Percentiles rank a stretch among this genome's conserved stretches.
Evolutionary conservation across 2,888 invertebrate genomes (phyloP).

Genomic region (Phymatocera aterrima): DNA sequence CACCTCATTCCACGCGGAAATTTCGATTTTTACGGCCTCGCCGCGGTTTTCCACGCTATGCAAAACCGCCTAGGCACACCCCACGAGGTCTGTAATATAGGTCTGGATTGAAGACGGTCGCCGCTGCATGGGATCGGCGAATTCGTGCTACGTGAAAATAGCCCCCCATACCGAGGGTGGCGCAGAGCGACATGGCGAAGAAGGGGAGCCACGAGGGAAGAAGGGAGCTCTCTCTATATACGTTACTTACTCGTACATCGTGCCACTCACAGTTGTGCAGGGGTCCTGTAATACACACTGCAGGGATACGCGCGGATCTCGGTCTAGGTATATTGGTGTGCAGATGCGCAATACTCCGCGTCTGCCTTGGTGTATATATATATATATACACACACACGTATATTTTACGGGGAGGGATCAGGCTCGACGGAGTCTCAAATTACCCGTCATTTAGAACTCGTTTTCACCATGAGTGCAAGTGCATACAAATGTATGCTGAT

Average conservation of each 20-base stretch:
- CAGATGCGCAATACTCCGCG: background rate
- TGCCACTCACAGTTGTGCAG: constrained; percentile 44
- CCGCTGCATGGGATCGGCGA: background rate
- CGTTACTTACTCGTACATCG: constrained; percentile 31
- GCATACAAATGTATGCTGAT: constrained; percentile 68
- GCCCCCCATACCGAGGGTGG: constrained; percentile 7
- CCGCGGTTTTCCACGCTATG: background rate
- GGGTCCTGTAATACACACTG: constrained; percentile 43
- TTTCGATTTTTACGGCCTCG: too few species aligned
- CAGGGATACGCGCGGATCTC: constrained; percentile 51
- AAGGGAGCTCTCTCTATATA: constrained; percentile 12
- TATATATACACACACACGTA: constrained; percentile 19
- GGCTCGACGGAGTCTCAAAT: constrained; percentile 63
- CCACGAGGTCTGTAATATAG: background rate
- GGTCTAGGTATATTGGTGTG: constrained; percentile 32
- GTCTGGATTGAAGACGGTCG: constrained; percentile 21
- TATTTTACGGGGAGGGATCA: constrained; percentile 8
- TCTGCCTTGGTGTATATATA: constrained; percentile 37
- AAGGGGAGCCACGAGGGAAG: constrained; percentile 11
- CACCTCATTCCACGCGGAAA: too few species aligned
- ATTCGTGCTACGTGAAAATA: constrained; percentile 33
- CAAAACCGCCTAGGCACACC: too few species aligned
- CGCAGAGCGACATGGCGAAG: too few species aligned
- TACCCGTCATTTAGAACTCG: constrained; percentile 73
- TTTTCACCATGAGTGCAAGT: constrained; percentile 68